Evolutionary conservation across 2,797 vertebrate genomes (phyloP), one percentile per base, ranked within the genome.

Genomic region (Megalops cyprinoides): DNA sequence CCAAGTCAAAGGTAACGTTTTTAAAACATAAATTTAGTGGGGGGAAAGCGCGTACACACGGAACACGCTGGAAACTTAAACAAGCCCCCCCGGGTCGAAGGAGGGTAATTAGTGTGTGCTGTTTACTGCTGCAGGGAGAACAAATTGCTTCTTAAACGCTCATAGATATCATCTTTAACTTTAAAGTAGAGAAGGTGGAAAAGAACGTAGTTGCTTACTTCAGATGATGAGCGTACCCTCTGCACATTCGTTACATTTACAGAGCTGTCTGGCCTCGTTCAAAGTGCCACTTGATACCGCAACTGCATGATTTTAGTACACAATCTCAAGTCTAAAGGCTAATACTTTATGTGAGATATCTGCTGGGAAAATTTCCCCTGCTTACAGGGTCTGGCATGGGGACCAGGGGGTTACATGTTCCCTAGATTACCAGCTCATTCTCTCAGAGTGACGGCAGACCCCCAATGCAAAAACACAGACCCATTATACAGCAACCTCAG

Each of bases 111-210:
- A 95, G 92, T 92, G 90, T 91, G 91, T 90, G 92, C 94, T 93
- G 91, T 92, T 89, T 91, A 94, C 89, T 87, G 89, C 91, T 87
- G 82, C 92, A 89, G 88, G 93, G 93, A 93, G 93, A 95, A 93
- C 92, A 95, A 89, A 94, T 94, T 91, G 89, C 87, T 91, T 91
- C 87, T 90, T 91, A 91, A 91, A 91, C 74, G 85, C 90, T 93
- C 92, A 88, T 90, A 95, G 94, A 94, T 94, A 97, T 97, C 95
- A 96, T 95, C 95, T 97, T 97, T 93, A 90, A 85, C 89, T 88
- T 90, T 92, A 91, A 94, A 91, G 92, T 92, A 89, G 89, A 79
- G 82, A 88, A 88, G 87, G 91, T 93, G 92, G 87, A 92, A 89
- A 90, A 90, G 91, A 93, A 91, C 92, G 92, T 89, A 73, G 87